phyloP scores from a whole-genome alignment of 1,140 invertebrate species.

The Psilanteris sp. region DNA sequence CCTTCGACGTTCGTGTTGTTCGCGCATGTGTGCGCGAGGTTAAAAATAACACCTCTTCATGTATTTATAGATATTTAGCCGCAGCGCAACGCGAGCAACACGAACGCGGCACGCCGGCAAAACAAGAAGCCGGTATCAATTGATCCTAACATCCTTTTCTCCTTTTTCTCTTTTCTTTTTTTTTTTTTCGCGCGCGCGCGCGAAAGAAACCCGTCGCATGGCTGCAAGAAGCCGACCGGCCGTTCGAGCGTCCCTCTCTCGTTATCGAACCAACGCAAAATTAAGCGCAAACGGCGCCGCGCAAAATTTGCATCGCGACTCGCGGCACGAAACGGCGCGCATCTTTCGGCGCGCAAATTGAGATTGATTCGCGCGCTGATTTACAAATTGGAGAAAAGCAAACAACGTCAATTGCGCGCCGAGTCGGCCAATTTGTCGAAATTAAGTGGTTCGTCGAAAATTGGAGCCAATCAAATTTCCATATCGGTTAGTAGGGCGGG shows the following conservation, averaged over 20 bases:
- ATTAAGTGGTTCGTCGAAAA: constrained; percentile 42
- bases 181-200: too few relatives aligned
- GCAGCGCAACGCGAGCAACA: constrained; percentile 23
- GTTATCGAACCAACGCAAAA: constrained; percentile 13
- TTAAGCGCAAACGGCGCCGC: constrained; percentile 19
- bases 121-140: constrained; percentile 48
- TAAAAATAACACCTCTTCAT: constrained; percentile 76
- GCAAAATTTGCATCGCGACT: not conserved
- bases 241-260: constrained; percentile 36
- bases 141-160: constrained; percentile 43
- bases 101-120: not conserved
- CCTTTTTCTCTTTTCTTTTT: too few relatives aligned
- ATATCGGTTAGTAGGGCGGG: constrained; percentile 29
- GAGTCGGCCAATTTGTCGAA: constrained; percentile 22
- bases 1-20: constrained; percentile 35
- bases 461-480: constrained; percentile 49
- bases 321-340: not conserved
- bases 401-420: constrained; percentile 7
- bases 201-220: not conserved
- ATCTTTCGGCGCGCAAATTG: constrained; percentile 13
- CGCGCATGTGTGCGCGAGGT: constrained; percentile 55
- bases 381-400: constrained; percentile 39
- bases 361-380: constrained; percentile 30
- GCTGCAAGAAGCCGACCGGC: too few relatives aligned
- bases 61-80: constrained; percentile 75